Conservation (phyloP, 2,797 vertebrate species). For the Falco rusticolus region DNA sequence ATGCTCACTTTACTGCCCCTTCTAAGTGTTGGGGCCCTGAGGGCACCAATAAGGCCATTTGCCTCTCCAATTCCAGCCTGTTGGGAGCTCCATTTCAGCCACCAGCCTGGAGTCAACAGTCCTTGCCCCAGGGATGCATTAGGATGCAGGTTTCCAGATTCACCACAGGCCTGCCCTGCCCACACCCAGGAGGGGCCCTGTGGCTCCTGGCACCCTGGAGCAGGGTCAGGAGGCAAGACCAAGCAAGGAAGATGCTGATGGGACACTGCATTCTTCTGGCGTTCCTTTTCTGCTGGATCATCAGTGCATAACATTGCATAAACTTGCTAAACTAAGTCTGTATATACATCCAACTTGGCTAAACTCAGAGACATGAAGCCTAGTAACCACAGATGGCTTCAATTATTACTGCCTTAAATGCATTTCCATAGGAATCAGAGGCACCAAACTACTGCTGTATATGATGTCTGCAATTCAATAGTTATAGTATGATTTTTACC, state of each 20-base stretch:
- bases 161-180: background rate
- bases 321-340: background rate
- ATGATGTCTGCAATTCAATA: background rate
- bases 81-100: background rate
- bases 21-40: background rate
- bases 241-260: background rate
- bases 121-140: background rate
- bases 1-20: background rate
- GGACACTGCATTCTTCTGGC: fast-evolving
- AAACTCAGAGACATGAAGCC: background rate
- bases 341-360: background rate
- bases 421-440: background rate
- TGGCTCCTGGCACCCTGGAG: background rate
- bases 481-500: background rate
- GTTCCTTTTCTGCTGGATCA: background rate
- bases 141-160: background rate
- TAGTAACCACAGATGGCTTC: background rate
- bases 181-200: fast-evolving
- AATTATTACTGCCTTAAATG: background rate
- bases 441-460: background rate
- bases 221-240: background rate
- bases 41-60: background rate
- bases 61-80: background rate
- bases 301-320: background rate
- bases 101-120: fast-evolving